These are phyloP conservation scores for Littorina saxatilis DNA, from an alignment of 1,140 invertebrate genomes.

Conservation along the genomic window DNA sequence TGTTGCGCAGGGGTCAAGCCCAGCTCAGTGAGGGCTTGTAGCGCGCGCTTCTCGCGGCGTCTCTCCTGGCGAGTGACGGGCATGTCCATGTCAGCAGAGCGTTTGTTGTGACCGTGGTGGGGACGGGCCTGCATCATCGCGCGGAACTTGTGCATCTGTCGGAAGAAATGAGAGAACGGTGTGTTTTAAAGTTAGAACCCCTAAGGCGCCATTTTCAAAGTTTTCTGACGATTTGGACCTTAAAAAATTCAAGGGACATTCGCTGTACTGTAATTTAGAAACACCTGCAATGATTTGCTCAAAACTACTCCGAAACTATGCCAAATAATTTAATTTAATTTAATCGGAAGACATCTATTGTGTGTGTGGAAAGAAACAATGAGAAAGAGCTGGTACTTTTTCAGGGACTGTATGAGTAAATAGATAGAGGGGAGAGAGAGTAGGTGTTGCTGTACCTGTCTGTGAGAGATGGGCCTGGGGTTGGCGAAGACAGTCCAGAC, in stretches of 20 bases:
- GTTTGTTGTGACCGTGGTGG: neutral
- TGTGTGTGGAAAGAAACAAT: no score
- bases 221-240: no score
- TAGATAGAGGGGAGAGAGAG: constrained; percentile 4
- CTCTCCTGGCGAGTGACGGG: neutral
- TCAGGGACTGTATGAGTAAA: no score
- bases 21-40: constrained; percentile 23
- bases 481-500: constrained; percentile 84
- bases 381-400: no score
- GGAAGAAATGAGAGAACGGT: neutral
- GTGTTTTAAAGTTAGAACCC: neutral
- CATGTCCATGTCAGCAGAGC: neutral
- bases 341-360: no score
- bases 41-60: constrained; percentile 19
- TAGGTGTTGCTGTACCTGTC: constrained; percentile 78
- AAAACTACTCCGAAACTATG: no score
- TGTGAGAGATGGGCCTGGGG: constrained; percentile 81
- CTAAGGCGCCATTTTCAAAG: no score
- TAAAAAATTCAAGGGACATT: no score
- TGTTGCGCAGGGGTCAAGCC: neutral
- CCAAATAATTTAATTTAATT: no score
- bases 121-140: neutral
- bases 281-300: no score
- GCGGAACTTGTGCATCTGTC: constrained; percentile 18
- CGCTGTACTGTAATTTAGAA: no score